Evolutionary conservation across 2,888 invertebrate genomes (phyloP).

Genomic region (Dolichopus griseipennis): DNA sequence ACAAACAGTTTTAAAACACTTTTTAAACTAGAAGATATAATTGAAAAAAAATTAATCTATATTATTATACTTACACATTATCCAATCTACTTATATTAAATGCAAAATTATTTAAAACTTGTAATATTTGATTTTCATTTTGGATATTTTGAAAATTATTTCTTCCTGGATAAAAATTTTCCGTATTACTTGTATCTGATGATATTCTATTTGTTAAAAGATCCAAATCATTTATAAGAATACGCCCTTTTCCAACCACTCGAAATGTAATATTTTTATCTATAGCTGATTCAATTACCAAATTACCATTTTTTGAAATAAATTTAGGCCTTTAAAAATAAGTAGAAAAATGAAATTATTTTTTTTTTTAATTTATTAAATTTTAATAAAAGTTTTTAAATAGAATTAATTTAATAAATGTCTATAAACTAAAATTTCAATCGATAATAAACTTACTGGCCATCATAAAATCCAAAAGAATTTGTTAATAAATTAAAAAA

Average conservation of each 20-base stretch:
- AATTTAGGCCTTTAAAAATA: constrained; percentile 26
- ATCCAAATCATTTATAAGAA: constrained; percentile 63
- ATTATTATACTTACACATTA: constrained; percentile 21
- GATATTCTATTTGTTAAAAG: constrained; percentile 41
- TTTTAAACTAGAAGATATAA: too few species aligned
- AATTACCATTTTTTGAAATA: constrained; percentile 59
- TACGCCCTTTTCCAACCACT: constrained; percentile 53
- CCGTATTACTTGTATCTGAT: constrained; percentile 8
- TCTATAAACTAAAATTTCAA: too few species aligned
- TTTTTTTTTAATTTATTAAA: too few species aligned
- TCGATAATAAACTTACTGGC: not conserved
- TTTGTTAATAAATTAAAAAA: not conserved
- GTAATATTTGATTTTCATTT: constrained; percentile 26
- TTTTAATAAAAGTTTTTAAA: too few species aligned
- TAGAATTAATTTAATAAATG: too few species aligned
- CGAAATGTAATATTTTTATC: constrained; percentile 70
- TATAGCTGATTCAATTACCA: constrained; percentile 64
- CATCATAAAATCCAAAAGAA: not conserved
- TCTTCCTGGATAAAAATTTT: constrained; percentile 17
- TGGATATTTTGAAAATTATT: constrained; percentile 17
- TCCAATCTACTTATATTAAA: constrained; percentile 21
- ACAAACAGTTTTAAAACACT: too few species aligned
- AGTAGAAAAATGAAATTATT: not conserved
- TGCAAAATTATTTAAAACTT: constrained; percentile 24
- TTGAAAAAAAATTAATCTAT: too few species aligned